Evolutionary conservation across 2,888 invertebrate species (phyloP), one percentile per base, ranked within the genome.

Genomic region (Phalera bucephala): DNA sequence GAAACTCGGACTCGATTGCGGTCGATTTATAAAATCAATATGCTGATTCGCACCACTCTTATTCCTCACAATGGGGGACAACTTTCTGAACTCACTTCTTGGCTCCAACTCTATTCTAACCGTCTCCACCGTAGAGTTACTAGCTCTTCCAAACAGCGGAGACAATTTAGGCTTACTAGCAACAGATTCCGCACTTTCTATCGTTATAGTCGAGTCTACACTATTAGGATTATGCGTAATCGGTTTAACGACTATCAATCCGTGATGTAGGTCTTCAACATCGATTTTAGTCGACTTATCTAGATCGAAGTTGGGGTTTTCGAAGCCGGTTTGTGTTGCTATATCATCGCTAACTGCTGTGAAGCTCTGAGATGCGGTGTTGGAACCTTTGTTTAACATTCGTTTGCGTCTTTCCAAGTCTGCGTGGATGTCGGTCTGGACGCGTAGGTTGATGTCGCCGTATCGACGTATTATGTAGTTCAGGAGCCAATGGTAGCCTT

Each of bases 401-500:
- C 72, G 86, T 75, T 77, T 86, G 60, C 75, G 82, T 66, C 79
- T 91, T 82, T 74, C 90, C 60, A 76, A 72, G 56, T 84, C 93
- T 53, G 77, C 93, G 91, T 72, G 91, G 80, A 70, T 90, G 75
- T 75, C 93, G 68, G 86, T 95, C 91, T 68, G 91, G 0, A 95
- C 94, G 39, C 95, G 87, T 31, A 90, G 64, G 52, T 94, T 92
- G 25, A 95, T 84, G 34, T 88, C 87, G 8, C 91, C 90, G 68
- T 93, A 95, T 48, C 94, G 90, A n/a, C 86, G 82, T 2, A 91
- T 87, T n/a, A 96, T 93, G 42, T 92, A 92, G 60, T 92, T 92
- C 13, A 95, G 73, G 8, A 96, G 80, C 95, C 96, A 94, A 13
- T 88, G 84, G 68, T 94, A 94, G 0, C 94, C 94, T 58, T 91